Evolutionary conservation across 2,888 invertebrate species (phyloP), one percentile per base, ranked within the genome.

Genomic region (Autographa pulchrina): DNA sequence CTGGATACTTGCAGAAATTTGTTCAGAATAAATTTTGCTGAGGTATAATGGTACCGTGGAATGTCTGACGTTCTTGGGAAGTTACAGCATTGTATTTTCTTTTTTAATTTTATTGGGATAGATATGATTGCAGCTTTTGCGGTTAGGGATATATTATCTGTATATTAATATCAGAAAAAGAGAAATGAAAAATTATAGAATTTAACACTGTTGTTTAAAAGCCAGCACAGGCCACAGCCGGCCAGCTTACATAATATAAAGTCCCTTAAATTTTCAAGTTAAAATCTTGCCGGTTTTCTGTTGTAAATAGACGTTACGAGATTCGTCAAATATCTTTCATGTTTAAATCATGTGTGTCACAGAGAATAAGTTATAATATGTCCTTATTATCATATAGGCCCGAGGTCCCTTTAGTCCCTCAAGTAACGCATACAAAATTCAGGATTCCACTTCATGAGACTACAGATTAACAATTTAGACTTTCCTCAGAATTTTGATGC

Each of bases 21-120:
- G 73, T 68, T 71, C 60, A 14, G 43, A 43, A 77, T 61, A 80
- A 52, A 68, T 70, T 62, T 35, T 38, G 43, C 59, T 52, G 69
- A 25, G 25, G 25, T 25, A 69, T 71, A 80, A 76, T 73, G 66
- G 77, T 72, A 77, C 52, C 38, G 70, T 71, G 62, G 60, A 76
- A 60, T 13, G 62, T 43, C 65, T 35, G 25, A 3, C 32, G 60
- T 35, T 11, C 38, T 38, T 72, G 68, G 66, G 80, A 76, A 65
- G 66, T 35, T 65, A 75, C 52, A 41, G 76, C 63, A 70, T 63
- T 64, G 80, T 52, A 70, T n/a, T 64, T 58, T 16, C 14, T 5
- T 16, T 5, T 41, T 43, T 2, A 16, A 16, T 5, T 43, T 43
- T 43, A 43, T 43, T 0, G 16, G 2, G 5, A 6, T 16, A 16